These are phyloP conservation scores for Scolopax rusticola DNA, from an alignment of 2,797 vertebrate species.

Conservation along the genomic window DNA sequence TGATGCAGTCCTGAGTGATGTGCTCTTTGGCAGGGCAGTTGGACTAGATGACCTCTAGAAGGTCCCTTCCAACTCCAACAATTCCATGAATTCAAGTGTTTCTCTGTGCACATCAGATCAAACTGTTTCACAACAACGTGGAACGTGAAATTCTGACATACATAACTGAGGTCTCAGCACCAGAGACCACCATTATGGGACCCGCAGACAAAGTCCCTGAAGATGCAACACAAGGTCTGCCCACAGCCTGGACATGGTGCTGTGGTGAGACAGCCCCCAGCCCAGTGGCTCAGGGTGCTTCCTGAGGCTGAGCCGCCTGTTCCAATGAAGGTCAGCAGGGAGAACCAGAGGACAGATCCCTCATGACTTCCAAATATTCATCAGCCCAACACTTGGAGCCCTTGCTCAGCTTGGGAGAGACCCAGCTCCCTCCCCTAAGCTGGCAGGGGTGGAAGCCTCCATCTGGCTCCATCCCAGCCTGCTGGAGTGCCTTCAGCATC, in stretches of 20 bases:
- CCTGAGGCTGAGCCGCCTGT: neutral
- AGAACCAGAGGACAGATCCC: neutral
- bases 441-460: neutral
- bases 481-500: fast-evolving
- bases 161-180: fast-evolving
- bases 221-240: neutral
- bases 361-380: neutral
- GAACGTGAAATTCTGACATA: neutral
- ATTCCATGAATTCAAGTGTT: neutral
- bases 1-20: too few species aligned
- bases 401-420: fast-evolving
- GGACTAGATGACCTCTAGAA: too few species aligned
- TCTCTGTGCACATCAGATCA: neutral
- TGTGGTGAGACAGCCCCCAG: neutral
- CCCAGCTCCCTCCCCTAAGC: neutral
- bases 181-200: neutral
- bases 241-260: fast-evolving
- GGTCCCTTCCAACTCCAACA: too few species aligned
- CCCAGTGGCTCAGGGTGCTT: neutral
- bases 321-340: neutral
- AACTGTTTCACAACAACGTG: neutral
- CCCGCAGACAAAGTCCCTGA: neutral
- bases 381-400: neutral
- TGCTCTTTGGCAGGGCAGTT: too few species aligned
- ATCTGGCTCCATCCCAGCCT: neutral